Evolutionary conservation across 2,113 vertebrate genomes (phyloP), one percentile per base, ranked within the genome.

Genomic region (Zingel zingel): DNA sequence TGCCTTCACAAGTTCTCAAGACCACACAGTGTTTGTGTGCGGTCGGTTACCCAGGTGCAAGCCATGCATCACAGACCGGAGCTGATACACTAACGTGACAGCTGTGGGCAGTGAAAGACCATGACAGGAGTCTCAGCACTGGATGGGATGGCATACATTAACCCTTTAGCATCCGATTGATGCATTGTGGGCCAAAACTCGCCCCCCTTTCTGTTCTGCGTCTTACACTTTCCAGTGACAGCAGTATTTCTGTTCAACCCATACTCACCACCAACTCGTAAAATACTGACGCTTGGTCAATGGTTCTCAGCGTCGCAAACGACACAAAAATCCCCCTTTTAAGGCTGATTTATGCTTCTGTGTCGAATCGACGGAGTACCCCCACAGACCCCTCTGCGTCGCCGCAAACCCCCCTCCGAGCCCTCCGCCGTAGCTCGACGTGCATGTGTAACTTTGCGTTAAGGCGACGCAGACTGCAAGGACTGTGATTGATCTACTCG

Each of bases 61-160:
- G 85, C 91, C 93, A 93, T 94, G 90, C 87, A 94, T 90, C 93
- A 94, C 83, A 83, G 88, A 89, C 89, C 91, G 71, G 89, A 85
- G 92, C 88, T 92, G 91, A 91, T 86, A 80, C 84, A 84, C 85
- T 80, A 89, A 94, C 93, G 76, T 94, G 96, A 95, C 94, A 95
- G 95, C 93, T 95, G 93, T 93, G 92, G 94, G 92, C 92, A 94
- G 90, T 94, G 94, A 95, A 94, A 15, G 90, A 94, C 85, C 87
- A 91, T 85, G 92, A 94, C 91, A 88, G 92, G 89, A 91, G 93
- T 87, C 91, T 94, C 78, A 30, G 89, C 89, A 64, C 91, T 88
- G 84, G 87, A 88, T 83, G 69, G 83, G 90, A 82, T 74, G 86
- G 90, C 94, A 90, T 92, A 92, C 68, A 74, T 85, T 88, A 83